phyloP scores from a whole-genome alignment of 2,888 invertebrate species.

The Apodemia hepburni region DNA sequence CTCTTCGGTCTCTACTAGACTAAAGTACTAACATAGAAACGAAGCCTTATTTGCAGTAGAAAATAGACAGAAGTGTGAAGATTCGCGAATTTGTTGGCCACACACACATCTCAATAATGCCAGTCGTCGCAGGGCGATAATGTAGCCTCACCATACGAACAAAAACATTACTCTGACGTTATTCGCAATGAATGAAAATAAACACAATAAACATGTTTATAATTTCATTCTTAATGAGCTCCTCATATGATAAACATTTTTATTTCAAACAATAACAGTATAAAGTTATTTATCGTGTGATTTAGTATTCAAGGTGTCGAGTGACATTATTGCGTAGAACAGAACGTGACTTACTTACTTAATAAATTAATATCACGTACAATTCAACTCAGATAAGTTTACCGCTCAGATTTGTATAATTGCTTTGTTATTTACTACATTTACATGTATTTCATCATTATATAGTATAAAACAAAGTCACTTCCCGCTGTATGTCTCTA shows the following conservation, averaged over 20 bases:
- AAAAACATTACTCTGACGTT: not conserved
- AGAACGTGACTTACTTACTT: not conserved
- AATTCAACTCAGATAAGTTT: not conserved
- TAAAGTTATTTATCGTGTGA: conserved; percentile 2
- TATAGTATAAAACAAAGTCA: no score
- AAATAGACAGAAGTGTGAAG: no score
- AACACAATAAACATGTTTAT: not conserved
- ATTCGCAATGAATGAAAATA: not conserved
- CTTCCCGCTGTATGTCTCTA: no score
- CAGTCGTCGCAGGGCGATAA: no score
- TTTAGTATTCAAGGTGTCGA: conserved; percentile 5
- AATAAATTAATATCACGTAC: not conserved
- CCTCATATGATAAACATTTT: conserved; percentile 1
- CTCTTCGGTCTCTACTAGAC: no score
- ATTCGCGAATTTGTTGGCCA: no score
- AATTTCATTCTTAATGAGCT: conserved; percentile 7
- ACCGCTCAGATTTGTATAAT: no score
- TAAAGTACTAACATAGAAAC: no score
- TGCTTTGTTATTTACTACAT: no score
- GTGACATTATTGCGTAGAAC: conserved; percentile 6
- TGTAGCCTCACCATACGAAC: not conserved
- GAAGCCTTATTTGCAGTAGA: no score
- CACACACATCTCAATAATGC: no score
- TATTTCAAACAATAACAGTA: conserved; percentile 7
- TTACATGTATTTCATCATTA: no score